These are phyloP conservation scores for Phymanthus crucifer DNA, from an alignment of 92 coral and sea anemone species.

Conservation along the genomic window DNA sequence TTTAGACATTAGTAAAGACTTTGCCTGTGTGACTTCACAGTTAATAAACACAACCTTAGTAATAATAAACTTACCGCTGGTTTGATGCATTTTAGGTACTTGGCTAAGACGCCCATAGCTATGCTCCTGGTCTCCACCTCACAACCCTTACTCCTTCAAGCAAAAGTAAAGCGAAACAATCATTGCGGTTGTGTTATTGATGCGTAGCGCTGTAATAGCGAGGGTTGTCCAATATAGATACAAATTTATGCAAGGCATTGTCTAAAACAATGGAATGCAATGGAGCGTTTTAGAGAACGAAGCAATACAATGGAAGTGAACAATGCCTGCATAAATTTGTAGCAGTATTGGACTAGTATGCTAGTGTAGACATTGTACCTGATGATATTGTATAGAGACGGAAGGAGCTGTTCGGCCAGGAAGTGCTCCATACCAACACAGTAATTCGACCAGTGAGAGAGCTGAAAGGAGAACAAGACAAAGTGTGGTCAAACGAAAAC, in stretches of 20 bases:
- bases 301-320: too few species aligned
- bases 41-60: too few species aligned
- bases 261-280: too few species aligned
- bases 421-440: slow-evolving; percentile 77
- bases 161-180: slow-evolving; percentile 4
- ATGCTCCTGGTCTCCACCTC: slow-evolving; percentile 73
- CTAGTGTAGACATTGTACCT: background rate
- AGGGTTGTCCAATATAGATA: too few species aligned
- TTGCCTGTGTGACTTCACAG: too few species aligned
- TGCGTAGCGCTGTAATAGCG: too few species aligned
- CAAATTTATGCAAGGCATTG: too few species aligned
- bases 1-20: too few species aligned
- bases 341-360: background rate
- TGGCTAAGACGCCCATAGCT: slow-evolving; percentile 87
- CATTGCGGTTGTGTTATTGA: background rate
- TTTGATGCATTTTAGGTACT: slow-evolving; percentile 86
- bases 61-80: slow-evolving; percentile 72
- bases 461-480: slow-evolving; percentile 41
- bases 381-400: slow-evolving; percentile 65
- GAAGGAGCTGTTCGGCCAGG: slow-evolving; percentile 75
- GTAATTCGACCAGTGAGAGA: slow-evolving; percentile 77
- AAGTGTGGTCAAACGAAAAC: background rate
- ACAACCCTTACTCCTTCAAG: slow-evolving; percentile 31
- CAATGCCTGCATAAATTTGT: background rate
- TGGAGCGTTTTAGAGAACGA: too few species aligned